Conservation (phyloP, 1,140 invertebrate species). For the Teleogryllus occipitalis region DNA sequence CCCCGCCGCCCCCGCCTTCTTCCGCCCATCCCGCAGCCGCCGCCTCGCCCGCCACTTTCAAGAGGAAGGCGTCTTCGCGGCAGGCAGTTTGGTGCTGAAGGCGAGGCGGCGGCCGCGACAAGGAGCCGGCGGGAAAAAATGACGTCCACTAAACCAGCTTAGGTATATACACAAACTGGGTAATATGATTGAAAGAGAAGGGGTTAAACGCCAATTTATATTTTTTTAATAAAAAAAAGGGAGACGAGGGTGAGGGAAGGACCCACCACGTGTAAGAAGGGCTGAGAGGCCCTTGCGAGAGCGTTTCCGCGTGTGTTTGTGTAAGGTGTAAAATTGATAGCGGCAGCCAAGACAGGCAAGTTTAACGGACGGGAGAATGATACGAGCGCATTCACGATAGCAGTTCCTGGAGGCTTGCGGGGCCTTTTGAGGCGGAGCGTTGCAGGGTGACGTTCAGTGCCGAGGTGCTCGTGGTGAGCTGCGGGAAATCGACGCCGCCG, state of each 20-base stretch:
- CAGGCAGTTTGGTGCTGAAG: background rate
- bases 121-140: background rate
- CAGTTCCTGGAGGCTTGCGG: background rate
- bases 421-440: background rate
- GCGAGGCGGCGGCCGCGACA: too few species aligned
- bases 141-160: background rate
- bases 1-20: constrained; percentile 21
- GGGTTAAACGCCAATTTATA: background rate
- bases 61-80: background rate
- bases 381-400: background rate
- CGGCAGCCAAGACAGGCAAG: background rate
- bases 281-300: too few species aligned
- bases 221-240: background rate
- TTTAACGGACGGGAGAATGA: constrained; percentile 1
- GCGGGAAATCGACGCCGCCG: too few species aligned
- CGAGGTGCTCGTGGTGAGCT: background rate
- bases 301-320: background rate
- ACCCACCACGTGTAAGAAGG: background rate
- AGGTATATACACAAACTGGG: background rate
- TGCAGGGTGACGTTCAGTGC: background rate
- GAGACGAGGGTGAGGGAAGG: background rate
- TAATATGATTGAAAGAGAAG: background rate
- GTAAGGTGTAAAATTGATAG: background rate
- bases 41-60: background rate
- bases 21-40: background rate